Base-by-base conservation (phyloP, 2,888 invertebrate genomes). In the Cantharis nigra region DNA sequence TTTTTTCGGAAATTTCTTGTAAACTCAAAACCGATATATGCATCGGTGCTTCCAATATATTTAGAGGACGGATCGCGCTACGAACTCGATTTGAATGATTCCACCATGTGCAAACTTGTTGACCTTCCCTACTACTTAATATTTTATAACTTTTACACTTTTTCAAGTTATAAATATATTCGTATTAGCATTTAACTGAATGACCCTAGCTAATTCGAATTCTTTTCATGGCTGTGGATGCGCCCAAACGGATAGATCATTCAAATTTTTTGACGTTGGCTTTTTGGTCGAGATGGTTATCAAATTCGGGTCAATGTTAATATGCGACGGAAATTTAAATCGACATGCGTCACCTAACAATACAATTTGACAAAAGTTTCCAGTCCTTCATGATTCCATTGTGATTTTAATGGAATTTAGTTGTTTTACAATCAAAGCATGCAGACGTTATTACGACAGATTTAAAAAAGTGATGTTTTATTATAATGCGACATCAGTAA, bases 51-150 rank as follows among this genome's bases (percentile, higher is more conserved):
- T 49, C 13, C n/a, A 49, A n/a, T 49, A 20, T 73, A 62, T 69
- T 72, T 69, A 67, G 30, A 69, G 71, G 23, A 72, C 69, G 20
- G 33, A 69, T 26, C 75, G 77, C 78, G 63, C 71, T 73, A 64
- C 73, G 75, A 78, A 73, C 78, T 78, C 76, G 72, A 78, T 81
- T 82, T 82, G 79, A 82, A 79, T 79, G 79, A 80, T 80, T 79
- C 77, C 75, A 78, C 80, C 82, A 83, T 83, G 82, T 82, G 80
- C 79, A 82, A 67, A 83, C 82, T 83, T 74, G 83, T 82, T 83
- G 83, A 83, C 83, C 83, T 83, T 83, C 83, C 81, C 82, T 81
- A 81, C 82, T 79, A 74, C 49, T 49, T 49, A 49, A 49, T 49
- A 49, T 49, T 49, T 71, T 30, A 74, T 49, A 72, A 74, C 30